Percentiles rank a stretch among this genome's conserved stretches.
These are phyloP conservation scores for Aplodontia rufa DNA, from an alignment of 2,113 vertebrate species.

Conservation along the genomic window DNA sequence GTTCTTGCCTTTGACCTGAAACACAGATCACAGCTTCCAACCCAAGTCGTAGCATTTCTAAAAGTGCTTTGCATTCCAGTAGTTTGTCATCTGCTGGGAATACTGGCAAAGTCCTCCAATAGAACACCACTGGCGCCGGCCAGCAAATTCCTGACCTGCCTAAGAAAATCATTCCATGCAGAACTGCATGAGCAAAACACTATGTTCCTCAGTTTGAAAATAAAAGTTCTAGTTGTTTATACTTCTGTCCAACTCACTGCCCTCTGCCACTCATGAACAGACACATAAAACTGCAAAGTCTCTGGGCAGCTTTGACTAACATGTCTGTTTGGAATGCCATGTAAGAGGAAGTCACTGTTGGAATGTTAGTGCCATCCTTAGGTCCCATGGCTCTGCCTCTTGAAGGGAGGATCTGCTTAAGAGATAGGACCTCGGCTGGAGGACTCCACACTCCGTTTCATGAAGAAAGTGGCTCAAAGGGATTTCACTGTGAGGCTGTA, in stretches of 20 bases:
- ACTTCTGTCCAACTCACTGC: not conserved
- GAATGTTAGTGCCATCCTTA: not conserved
- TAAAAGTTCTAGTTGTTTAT: not conserved
- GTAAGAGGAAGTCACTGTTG: not conserved
- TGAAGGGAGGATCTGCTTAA: not conserved
- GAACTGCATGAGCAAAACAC: not conserved
- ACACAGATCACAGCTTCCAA: conserved; percentile 64
- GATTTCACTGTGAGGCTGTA: not conserved
- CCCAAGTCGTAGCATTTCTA: conserved; percentile 38
- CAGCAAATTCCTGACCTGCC: not conserved
- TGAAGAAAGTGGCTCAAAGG: not conserved
- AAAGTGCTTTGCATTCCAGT: conserved; percentile 50
- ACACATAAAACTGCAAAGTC: not conserved
- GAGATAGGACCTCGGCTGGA: not conserved
- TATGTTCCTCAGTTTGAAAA: not conserved
- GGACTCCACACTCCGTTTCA: not conserved
- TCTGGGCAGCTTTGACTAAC: not conserved
- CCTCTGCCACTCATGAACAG: not conserved
- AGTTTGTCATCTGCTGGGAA: not conserved
- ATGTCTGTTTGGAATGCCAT: not conserved
- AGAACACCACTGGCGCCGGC: not conserved
- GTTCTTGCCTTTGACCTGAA: conserved; percentile 78
- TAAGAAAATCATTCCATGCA: not conserved
- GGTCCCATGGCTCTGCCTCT: not conserved
- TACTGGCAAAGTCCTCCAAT: not conserved